Evolutionary conservation across 2,888 invertebrate genomes (phyloP), one percentile per base, ranked within the genome.

Genomic region (Cyclophora albipunctata): DNA sequence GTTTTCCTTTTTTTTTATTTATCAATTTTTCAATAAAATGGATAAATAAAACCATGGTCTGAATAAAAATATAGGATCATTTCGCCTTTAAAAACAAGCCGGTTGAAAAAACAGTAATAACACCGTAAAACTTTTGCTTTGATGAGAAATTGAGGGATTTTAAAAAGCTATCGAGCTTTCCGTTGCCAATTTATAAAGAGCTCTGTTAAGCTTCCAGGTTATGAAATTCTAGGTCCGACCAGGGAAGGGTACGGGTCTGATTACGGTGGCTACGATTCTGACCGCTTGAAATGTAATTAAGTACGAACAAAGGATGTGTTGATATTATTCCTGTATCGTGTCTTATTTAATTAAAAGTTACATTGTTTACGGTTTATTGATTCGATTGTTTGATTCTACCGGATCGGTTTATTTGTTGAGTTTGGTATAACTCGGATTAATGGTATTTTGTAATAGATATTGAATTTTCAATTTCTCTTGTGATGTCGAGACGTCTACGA

Each of bases 291-390:
- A 62, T 63, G 60, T 59, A 66, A 64, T 67, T 64, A 64, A 45
- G 46, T 58, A 55, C 56, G 59, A 40, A 45, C 45, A 59, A 56
- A 58, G 60, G 56, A 64, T 64, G 58, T 45, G 35, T 45, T 40
- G 40, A 20, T 45, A 45, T 49, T 47, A 43, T 43, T 43, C 43
- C 33, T 43, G 20, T 64, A 55, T 61, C 50, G 54, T 52, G 59
- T 64, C 53, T 50, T 62, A 67, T 75, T 72, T 74, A 68, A 75
- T 75, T 73, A 74, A 72, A 71, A 73, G 60, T 75, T 69, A 46
- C 41, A 40, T 40, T 49, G 42, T 50, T 52, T 41, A n/a, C 35
- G 20, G 54, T 60, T 61, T 66, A 52, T 50, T 52, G 43, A 4
- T 4, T 37, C 37, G 37, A 37, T 37, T 37, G 37, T 37, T 5